phyloP scores from a whole-genome alignment of 2,113 vertebrate species.

The Oncorhynchus mykiss region DNA sequence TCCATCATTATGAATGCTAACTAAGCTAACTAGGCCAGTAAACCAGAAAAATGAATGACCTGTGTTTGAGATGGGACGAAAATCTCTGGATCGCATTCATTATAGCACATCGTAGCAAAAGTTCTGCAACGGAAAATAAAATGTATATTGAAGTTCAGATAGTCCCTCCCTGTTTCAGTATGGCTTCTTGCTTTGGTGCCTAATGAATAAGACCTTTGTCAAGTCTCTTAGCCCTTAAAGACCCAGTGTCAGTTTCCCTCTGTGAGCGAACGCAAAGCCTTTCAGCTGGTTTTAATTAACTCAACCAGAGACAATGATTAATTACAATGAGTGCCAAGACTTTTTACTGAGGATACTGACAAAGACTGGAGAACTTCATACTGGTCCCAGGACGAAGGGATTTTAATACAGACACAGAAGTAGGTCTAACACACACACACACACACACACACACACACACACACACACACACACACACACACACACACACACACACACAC shows the following conservation, averaged over 20 bases:
- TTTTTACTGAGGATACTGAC: conserved; percentile 57
- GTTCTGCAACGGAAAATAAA: too few species aligned
- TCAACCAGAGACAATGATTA: conserved; percentile 44
- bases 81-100: not conserved
- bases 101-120: too few species aligned
- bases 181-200: too few species aligned
- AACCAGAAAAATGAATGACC: not conserved
- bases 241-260: conserved; percentile 6
- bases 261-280: conserved; percentile 42
- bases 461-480: too few species aligned
- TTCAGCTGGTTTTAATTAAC: conserved; percentile 57
- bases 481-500: too few species aligned
- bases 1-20: not conserved
- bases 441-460: not conserved
- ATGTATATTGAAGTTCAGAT: too few species aligned
- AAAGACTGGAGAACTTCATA: conserved; percentile 42
- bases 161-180: too few species aligned
- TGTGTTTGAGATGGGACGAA: not conserved
- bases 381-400: too few species aligned
- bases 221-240: not conserved
- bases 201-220: not conserved
- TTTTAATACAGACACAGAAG: conserved; percentile 6
- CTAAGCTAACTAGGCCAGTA: not conserved
- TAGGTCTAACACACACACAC: not conserved
- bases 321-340: not conserved